phyloP scores from a whole-genome alignment of 2,113 vertebrate genomes.

The Eulacestoma nigropectus region DNA sequence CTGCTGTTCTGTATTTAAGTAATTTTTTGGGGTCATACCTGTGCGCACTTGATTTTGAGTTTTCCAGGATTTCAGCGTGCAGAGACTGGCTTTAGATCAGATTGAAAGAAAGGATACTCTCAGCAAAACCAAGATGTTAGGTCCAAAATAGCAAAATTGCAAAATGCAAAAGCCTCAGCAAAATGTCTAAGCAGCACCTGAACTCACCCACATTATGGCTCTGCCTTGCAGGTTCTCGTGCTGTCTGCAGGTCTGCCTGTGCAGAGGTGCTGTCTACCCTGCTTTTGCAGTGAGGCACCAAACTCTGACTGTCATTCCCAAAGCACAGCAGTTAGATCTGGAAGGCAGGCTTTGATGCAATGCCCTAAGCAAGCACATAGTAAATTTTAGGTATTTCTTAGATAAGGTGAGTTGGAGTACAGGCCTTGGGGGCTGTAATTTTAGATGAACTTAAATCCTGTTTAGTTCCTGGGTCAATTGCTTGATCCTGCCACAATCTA shows the following conservation, averaged over 20 bases:
- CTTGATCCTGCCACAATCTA: neutral
- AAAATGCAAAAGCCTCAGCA: neutral
- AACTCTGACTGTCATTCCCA: neutral
- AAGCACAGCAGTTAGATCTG: neutral
- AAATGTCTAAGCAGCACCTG: neutral
- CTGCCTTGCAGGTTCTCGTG: neutral
- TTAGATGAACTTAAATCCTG: neutral
- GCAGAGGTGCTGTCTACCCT: neutral
- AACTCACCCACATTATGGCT: accelerated
- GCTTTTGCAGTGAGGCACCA: neutral
- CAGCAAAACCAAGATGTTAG: neutral
- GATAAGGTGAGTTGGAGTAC: neutral
- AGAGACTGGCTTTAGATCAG: neutral
- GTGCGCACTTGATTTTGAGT: neutral
- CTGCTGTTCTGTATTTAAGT: neutral
- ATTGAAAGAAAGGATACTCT: neutral
- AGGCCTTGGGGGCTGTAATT: conserved; percentile 3
- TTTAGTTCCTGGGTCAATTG: conserved; percentile 5
- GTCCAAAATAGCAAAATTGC: neutral
- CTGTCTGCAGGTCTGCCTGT: neutral
- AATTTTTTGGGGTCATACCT: neutral
- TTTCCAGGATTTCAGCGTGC: neutral
- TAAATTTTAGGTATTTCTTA: neutral
- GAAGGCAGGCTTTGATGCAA: neutral
- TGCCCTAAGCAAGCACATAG: neutral